Conservation (phyloP, 2,113 vertebrate species). For the Engraulis encrasicolus region DNA sequence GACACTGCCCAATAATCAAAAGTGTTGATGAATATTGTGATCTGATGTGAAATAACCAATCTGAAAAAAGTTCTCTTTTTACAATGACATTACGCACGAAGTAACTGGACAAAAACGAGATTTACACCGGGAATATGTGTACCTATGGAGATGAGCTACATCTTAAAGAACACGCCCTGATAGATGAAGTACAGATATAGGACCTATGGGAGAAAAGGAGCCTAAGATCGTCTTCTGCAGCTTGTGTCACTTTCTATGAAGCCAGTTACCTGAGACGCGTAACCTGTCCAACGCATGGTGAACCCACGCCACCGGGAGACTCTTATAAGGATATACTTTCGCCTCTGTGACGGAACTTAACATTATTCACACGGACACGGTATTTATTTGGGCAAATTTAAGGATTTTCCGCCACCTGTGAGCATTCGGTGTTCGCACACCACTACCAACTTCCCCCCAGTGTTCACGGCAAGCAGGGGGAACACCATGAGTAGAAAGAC, state of each 20-base stretch:
- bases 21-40: neutral
- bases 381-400: neutral
- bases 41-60: neutral
- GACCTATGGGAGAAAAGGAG: conserved; percentile 39
- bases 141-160: neutral
- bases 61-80: neutral
- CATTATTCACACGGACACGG: conserved; percentile 14
- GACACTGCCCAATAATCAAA: neutral
- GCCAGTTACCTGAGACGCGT: conserved; percentile 12
- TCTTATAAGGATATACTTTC: conserved; percentile 38
- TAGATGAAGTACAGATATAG: conserved; percentile 57
- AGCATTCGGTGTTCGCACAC: neutral
- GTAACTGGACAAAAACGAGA: neutral
- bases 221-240: neutral
- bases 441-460: conserved; percentile 11
- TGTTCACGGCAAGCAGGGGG: conserved; percentile 19
- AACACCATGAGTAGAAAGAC: conserved; percentile 92
- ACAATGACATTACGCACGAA: neutral
- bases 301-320: conserved; percentile 9
- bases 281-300: conserved; percentile 30
- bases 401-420: conserved; percentile 13
- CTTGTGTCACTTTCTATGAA: conserved; percentile 7
- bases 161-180: conserved; percentile 74
- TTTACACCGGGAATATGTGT: neutral
- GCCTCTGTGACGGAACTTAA: conserved; percentile 36